A percentile compares a stretch with the other conserved stretches of the same genome.
phyloP scores from a whole-genome alignment of 2,888 invertebrate genomes.

The Atethmia centrago region DNA sequence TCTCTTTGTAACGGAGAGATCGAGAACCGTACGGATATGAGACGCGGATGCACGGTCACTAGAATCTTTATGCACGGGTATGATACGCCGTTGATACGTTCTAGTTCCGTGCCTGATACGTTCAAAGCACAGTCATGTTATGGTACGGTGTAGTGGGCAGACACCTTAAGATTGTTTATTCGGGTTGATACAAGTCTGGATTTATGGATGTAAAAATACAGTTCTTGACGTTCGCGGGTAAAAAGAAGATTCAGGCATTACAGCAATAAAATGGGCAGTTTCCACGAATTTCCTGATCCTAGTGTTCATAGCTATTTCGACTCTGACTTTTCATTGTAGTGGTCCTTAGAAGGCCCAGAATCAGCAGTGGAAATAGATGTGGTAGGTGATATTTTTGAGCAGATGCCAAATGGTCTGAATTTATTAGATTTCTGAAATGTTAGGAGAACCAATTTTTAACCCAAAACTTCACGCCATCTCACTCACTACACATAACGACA shows the following conservation, averaged over 20 bases:
- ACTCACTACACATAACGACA: neutral
- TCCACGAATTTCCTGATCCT: no score
- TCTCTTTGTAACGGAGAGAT: no score
- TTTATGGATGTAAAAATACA: neutral
- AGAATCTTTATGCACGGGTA: no score
- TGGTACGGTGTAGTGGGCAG: no score
- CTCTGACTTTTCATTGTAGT: neutral
- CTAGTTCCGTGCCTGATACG: no score
- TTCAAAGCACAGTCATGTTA: no score
- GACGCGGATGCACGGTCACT: no score
- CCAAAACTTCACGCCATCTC: neutral
- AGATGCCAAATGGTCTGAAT: slow-evolving; percentile 5
- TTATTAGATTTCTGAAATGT: neutral
- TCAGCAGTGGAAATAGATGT: neutral
- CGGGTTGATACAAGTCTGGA: neutral
- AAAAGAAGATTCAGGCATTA: neutral
- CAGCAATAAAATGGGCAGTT: neutral
- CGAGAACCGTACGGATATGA: no score
- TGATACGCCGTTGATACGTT: no score
- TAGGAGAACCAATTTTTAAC: neutral
- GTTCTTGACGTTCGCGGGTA: neutral
- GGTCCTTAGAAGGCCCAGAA: neutral
- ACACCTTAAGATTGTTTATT: no score
- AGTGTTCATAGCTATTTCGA: neutral
- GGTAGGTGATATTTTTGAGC: neutral